A percentile compares a stretch with the other conserved stretches of the same genome.
These are phyloP conservation scores for Gymnobelideus leadbeateri DNA, from an alignment of 2,113 vertebrate genomes.

Conservation along the genomic window DNA sequence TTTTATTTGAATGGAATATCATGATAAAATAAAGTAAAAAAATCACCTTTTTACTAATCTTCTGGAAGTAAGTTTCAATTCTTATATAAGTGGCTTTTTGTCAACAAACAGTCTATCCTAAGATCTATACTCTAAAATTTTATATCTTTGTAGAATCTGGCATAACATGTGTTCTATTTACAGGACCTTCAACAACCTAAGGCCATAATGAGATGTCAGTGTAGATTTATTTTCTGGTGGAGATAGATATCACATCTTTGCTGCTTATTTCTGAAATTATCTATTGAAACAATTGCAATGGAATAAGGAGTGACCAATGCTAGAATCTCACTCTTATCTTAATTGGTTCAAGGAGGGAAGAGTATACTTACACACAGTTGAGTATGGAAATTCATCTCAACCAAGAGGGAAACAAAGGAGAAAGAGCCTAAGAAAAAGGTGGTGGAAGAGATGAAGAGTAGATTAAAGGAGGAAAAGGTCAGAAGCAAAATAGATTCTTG, in stretches of 20 bases:
- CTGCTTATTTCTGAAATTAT: neutral
- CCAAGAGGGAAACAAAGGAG: too few species aligned
- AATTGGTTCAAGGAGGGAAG: too few species aligned
- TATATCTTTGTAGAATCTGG: neutral
- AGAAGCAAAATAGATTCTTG: too few species aligned
- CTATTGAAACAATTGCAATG: neutral
- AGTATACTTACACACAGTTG: too few species aligned
- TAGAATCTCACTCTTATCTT: neutral
- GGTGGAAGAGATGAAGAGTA: too few species aligned
- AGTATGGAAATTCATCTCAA: too few species aligned
- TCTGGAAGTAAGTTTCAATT: neutral
- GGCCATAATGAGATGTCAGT: neutral
- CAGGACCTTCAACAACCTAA: too few species aligned
- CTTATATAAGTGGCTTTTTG: neutral
- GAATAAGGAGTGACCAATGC: neutral
- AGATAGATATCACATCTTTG: neutral
- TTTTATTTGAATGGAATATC: neutral
- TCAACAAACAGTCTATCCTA: neutral
- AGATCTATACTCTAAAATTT: neutral
- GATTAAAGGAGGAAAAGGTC: too few species aligned
- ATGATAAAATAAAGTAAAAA: neutral
- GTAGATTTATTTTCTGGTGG: neutral
- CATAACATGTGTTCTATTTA: neutral
- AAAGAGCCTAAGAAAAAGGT: too few species aligned
- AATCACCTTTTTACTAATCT: neutral